phyloP scores from a whole-genome alignment of 2,888 invertebrate species.

The Polydesmus complanatus region DNA sequence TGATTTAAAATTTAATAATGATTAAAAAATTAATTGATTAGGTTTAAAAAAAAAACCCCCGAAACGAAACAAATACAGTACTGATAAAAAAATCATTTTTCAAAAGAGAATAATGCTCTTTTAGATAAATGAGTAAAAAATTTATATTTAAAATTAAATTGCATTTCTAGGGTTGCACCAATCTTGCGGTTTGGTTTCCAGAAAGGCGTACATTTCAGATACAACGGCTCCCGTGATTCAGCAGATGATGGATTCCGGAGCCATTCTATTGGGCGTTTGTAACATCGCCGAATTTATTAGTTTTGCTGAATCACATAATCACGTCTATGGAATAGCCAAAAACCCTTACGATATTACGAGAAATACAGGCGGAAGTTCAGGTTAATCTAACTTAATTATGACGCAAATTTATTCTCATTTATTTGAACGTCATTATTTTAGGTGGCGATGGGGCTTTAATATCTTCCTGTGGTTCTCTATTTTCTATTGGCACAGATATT shows the following conservation, averaged over 20 bases:
- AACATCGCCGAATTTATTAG: conserved; percentile 79
- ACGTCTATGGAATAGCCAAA: conserved; percentile 57
- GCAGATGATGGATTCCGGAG: conserved; percentile 52
- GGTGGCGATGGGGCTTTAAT: conserved; percentile 18
- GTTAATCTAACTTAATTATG: conserved; percentile 37
- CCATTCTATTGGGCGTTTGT: conserved; percentile 63
- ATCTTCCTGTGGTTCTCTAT: conserved; percentile 7
- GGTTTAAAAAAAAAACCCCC: too few species aligned
- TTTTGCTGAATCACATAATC: conserved; percentile 72
- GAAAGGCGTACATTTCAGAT: conserved; percentile 47
- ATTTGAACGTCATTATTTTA: conserved; percentile 17
- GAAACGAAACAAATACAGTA: too few species aligned
- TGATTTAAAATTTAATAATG: too few species aligned
- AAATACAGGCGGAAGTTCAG: conserved; percentile 74
- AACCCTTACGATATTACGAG: conserved; percentile 67
- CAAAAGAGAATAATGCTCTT: too few species aligned
- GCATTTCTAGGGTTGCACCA: conserved; percentile 53
- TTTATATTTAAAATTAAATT: too few species aligned
- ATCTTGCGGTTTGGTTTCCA: conserved; percentile 59
- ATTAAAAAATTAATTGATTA: too few species aligned
- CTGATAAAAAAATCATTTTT: too few species aligned
- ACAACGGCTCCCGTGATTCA: conserved; percentile 54
- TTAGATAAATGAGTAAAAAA: too few species aligned
- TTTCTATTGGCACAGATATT: conserved; percentile 39
- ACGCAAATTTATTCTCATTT: background rate